A percentile compares a stretch with the other conserved stretches of the same genome.
Conservation (phyloP, 2,888 invertebrate species). For the Drosophila sordidula region DNA sequence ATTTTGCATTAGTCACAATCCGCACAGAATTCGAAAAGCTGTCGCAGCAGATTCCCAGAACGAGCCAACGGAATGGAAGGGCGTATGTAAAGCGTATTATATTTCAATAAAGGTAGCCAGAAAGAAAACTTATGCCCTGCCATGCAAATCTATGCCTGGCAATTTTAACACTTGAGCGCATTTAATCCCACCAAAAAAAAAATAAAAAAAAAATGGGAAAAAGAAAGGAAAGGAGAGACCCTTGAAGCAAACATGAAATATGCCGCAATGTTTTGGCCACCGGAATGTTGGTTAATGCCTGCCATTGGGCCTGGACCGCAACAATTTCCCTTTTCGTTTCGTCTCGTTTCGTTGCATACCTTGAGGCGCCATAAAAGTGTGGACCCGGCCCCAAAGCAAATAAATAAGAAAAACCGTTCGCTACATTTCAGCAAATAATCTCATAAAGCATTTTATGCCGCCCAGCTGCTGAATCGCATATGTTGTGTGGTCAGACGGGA, state of each 20-base stretch:
- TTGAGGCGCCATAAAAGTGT: constrained; percentile 67
- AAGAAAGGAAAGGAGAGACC: constrained; percentile 3
- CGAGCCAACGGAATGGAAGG: constrained; percentile 52
- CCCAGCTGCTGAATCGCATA: constrained; percentile 74
- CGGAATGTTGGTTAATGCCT: constrained; percentile 68
- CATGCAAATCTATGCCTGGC: constrained; percentile 76
- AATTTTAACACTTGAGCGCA: constrained; percentile 76
- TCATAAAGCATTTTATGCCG: constrained; percentile 79
- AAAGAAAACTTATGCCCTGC: constrained; percentile 31
- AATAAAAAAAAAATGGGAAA: constrained; percentile 2
- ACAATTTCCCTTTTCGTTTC: constrained; percentile 43
- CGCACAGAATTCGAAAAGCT: constrained; percentile 27
- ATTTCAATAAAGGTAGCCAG: constrained; percentile 72
- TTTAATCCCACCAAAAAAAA: constrained; percentile 47
- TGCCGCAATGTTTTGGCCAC: constrained; percentile 74
- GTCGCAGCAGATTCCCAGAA: constrained; percentile 22
- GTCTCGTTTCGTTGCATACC: constrained; percentile 55
- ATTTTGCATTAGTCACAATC: constrained; percentile 12
- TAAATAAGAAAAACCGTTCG: constrained; percentile 74
- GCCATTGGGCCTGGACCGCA: constrained; percentile 29
- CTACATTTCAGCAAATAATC: constrained; percentile 80
- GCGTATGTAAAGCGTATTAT: constrained; percentile 62
- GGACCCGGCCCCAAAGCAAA: constrained; percentile 61
- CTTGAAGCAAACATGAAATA: constrained; percentile 78
- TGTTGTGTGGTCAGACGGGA: constrained; percentile 52